Base-by-base conservation (phyloP, 2,797 vertebrate species). In the Hipposideros larvatus region DNA sequence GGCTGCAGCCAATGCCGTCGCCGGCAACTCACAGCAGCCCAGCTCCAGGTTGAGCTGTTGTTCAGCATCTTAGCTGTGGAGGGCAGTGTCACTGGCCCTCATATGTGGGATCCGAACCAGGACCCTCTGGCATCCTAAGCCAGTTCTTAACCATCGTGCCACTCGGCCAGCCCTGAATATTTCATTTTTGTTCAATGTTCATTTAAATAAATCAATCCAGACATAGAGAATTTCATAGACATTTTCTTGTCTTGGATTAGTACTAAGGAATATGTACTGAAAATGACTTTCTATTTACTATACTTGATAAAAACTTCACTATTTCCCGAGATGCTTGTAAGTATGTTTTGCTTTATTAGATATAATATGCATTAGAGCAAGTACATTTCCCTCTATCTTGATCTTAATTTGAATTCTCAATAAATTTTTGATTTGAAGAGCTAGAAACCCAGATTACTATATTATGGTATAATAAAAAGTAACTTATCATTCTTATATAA, bases 201-300 rank as follows among this genome's bases (percentile, higher is more conserved):
- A 66, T 77, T 37, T 82, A 80, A 91, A 79, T 90, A 55, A 88
- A 79, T 70, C 28, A 71, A 26, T 75, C 59, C 70, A 87, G 7
- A 63, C 13, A 83, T 11, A 70, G 4, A 85, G 28, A 89, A 75
- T 51, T 93, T 19, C 21, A 74, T 65, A 71, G 55, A 74, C 7
- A n/a, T 61, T 87, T 66, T 78, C 6, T 57, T 19, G 55, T 48
- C 31, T 63, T 88, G 22, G 1, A 57, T 71, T 91, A 85, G 18
- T 65, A 75, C 59, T 15, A 80, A 61, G 16, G 5, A 61, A 53
- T 31, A 59, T 0, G 37, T 34, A 71, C 1, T 26, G 5, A 0
- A 95, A 61, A 86, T 88, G 31, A 65, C 13, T 53, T 88, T 59
- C 9, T 19, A 28, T 51, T 82, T 66, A 57, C 2, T 43, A 43